phyloP scores from a whole-genome alignment of 2,113 vertebrate genomes.

The Pelobates fuscus region DNA sequence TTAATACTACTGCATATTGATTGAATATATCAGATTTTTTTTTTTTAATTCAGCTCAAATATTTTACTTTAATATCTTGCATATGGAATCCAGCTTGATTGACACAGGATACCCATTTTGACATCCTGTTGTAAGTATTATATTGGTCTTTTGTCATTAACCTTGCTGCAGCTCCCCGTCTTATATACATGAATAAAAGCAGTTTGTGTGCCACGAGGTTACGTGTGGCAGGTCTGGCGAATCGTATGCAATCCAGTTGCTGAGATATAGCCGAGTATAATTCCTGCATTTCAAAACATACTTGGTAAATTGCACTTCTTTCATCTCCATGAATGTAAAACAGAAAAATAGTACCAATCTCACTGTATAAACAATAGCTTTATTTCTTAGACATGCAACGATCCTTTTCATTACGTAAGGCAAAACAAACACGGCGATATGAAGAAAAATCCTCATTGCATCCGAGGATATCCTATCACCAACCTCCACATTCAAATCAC shows the following conservation, averaged over 20 bases:
- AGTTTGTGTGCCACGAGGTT: not conserved
- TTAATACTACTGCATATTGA: constrained; percentile 7
- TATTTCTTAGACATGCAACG: constrained; percentile 10
- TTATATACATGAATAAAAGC: constrained; percentile 12
- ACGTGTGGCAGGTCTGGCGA: not conserved
- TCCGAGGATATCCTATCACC: not conserved
- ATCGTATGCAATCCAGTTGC: not conserved
- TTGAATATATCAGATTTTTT: not conserved
- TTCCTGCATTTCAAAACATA: constrained; percentile 30
- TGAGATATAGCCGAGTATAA: constrained; percentile 22
- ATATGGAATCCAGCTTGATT: constrained; percentile 7
- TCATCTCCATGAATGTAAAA: constrained; percentile 49
- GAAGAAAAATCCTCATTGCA: constrained; percentile 5
- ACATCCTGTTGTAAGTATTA: constrained; percentile 5
- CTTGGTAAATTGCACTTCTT: constrained; percentile 40
- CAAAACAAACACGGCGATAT: constrained; percentile 10
- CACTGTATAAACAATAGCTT: constrained; percentile 46
- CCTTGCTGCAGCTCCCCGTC: constrained; percentile 1
- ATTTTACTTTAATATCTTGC: constrained; percentile 14
- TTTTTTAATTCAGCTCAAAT: constrained; percentile 14
- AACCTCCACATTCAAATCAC: not conserved
- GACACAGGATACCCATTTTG: constrained; percentile 15
- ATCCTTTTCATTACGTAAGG: not conserved
- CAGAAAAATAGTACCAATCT: constrained; percentile 27
- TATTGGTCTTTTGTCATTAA: constrained; percentile 24